Evolutionary conservation across 2,888 invertebrate genomes (phyloP).

Genomic region (Dorcus parallelipipedus): DNA sequence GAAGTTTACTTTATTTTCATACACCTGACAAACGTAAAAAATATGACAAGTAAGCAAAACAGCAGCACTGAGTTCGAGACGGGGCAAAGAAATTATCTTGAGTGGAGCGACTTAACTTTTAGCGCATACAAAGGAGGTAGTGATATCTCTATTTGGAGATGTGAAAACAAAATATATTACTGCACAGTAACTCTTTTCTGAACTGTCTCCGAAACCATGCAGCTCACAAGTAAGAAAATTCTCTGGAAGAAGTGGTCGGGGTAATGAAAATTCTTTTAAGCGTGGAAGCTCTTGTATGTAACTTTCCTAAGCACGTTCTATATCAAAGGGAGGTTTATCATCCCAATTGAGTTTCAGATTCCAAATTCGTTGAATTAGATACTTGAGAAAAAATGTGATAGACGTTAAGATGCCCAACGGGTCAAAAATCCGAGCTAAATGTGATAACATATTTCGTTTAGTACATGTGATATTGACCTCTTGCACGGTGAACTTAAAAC

Average conservation of each 20-base stretch:
- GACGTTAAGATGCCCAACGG: no score
- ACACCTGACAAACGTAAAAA: no score
- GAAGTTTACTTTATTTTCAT: not conserved
- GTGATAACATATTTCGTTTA: not conserved
- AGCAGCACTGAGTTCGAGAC: conserved; percentile 14
- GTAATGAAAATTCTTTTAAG: no score
- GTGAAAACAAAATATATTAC: not conserved
- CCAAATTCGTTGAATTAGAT: no score
- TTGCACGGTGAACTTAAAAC: not conserved
- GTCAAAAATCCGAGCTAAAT: no score
- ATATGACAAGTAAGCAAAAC: not conserved
- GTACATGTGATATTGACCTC: not conserved
- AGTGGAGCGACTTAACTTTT: conserved; percentile 12
- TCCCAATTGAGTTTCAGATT: no score
- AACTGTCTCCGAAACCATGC: no score
- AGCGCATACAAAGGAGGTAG: conserved; percentile 6
- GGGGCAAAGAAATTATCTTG: conserved; percentile 6
- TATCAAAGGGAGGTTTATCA: not conserved
- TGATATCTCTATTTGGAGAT: not conserved
- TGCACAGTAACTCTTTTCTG: no score
- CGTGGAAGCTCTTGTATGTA: no score
- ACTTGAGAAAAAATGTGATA: no score
- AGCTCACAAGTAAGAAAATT: no score
- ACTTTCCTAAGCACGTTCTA: not conserved
- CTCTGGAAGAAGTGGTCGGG: conserved; percentile 2